Conservation (phyloP, 1,140 invertebrate genomes). For the Lordiphosa collinella region DNA sequence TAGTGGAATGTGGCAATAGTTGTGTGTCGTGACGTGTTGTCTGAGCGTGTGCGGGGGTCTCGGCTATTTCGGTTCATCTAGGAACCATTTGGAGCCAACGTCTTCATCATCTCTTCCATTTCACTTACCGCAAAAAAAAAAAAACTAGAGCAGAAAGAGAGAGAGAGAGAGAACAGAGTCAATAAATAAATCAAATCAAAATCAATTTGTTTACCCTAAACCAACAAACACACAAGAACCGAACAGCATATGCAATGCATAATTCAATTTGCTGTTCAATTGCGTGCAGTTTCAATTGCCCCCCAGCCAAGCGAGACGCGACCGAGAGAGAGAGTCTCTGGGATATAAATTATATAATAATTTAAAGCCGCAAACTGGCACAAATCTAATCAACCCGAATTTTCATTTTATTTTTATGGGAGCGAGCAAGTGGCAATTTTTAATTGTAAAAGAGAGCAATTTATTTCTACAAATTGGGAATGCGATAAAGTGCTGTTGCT, state of each 20-base stretch:
- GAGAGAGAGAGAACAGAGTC: conserved; percentile 4
- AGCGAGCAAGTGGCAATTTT: no score
- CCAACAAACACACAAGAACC: conserved; percentile 30
- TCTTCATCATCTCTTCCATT: conserved; percentile 19
- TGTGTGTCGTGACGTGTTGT: conserved; percentile 25
- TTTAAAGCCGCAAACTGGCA: no score
- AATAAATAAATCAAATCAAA: conserved; percentile 75
- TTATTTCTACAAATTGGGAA: no score
- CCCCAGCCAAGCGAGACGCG: conserved; percentile 36
- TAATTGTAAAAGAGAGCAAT: no score
- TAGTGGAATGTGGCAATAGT: conserved; percentile 1
- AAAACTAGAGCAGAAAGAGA: background rate
- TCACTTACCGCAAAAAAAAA: conserved; percentile 9
- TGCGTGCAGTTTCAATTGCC: conserved; percentile 66
- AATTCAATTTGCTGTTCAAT: conserved; percentile 75
- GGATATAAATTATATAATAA: no score
- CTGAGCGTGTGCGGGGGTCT: background rate
- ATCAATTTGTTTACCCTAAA: conserved; percentile 68
- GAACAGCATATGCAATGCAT: conserved; percentile 61
- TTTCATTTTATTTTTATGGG: no score
- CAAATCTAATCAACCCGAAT: no score
- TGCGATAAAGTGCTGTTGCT: no score
- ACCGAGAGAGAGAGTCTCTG: background rate
- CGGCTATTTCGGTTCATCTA: conserved; percentile 9
- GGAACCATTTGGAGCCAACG: conserved; percentile 40